phyloP scores from a whole-genome alignment of 1,140 invertebrate genomes.

The Belonocnema kinseyi region DNA sequence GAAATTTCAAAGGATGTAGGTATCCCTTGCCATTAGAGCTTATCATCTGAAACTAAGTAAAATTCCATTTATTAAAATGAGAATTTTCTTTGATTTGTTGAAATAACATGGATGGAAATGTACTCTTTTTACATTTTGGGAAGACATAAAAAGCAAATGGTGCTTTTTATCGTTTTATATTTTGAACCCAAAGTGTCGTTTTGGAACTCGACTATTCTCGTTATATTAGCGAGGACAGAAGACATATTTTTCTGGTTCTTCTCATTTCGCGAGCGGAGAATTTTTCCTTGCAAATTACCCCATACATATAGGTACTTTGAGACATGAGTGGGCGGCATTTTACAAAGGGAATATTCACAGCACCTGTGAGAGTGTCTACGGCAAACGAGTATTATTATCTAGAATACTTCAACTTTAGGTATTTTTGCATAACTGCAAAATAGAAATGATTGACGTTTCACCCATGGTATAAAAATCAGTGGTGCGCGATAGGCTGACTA shows the following conservation, averaged over 20 bases:
- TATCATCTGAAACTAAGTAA: too few species aligned
- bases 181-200: background rate
- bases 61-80: background rate
- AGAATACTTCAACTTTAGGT: conserved; percentile 58
- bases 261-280: conserved; percentile 16
- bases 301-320: conserved; percentile 21
- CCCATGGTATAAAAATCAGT: conserved; percentile 48
- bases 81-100: background rate
- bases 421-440: conserved; percentile 67
- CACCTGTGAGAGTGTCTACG: conserved; percentile 49
- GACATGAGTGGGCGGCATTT: conserved; percentile 35
- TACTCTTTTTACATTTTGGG: background rate
- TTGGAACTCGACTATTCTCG: conserved; percentile 4
- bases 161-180: background rate
- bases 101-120: too few species aligned
- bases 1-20: too few species aligned
- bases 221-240: conserved; percentile 16
- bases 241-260: conserved; percentile 7
- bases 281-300: conserved; percentile 47
- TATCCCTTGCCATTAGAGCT: too few species aligned
- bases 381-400: conserved; percentile 59
- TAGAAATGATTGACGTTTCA: conserved; percentile 66
- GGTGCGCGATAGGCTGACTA: conserved; percentile 29
- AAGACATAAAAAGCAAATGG: conserved; percentile 5
- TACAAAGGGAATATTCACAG: conserved; percentile 53